Evolutionary conservation across 2,113 vertebrate species (phyloP).

Genomic region (Daboia siamensis): DNA sequence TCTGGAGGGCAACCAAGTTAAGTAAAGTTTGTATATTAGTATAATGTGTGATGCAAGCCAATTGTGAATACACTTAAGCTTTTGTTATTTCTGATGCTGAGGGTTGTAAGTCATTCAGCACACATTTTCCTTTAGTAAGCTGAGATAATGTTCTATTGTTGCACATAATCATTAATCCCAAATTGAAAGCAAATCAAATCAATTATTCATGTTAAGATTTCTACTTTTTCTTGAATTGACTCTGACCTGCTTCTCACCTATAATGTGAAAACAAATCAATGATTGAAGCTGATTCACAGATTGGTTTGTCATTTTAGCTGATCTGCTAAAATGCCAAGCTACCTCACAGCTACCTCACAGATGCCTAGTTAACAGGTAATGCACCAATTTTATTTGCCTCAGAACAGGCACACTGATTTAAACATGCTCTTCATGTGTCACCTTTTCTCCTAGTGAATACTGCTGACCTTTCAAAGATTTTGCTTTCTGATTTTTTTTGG

Average conservation of each 20-base stretch:
- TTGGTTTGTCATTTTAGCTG: background rate
- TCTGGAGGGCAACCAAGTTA: background rate
- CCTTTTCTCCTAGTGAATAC: conserved; percentile 44
- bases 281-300: background rate
- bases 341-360: too few relatives aligned
- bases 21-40: background rate
- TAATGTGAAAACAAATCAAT: background rate
- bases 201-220: background rate
- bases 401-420: conserved; percentile 25
- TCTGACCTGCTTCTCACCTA: background rate
- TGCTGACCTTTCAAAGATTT: conserved; percentile 58
- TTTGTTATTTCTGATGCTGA: background rate
- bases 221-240: background rate
- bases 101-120: background rate
- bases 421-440: conserved; percentile 39
- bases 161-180: background rate
- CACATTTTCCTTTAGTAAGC: background rate
- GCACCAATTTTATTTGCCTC: background rate
- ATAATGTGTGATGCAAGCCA: background rate
- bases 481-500: conserved; percentile 37
- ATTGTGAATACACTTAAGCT: background rate
- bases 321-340: background rate
- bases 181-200: background rate
- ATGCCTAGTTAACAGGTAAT: conserved; percentile 29
- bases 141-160: background rate